phyloP scores from a whole-genome alignment of 2,797 vertebrate genomes.

The Chromobotia macracanthus region DNA sequence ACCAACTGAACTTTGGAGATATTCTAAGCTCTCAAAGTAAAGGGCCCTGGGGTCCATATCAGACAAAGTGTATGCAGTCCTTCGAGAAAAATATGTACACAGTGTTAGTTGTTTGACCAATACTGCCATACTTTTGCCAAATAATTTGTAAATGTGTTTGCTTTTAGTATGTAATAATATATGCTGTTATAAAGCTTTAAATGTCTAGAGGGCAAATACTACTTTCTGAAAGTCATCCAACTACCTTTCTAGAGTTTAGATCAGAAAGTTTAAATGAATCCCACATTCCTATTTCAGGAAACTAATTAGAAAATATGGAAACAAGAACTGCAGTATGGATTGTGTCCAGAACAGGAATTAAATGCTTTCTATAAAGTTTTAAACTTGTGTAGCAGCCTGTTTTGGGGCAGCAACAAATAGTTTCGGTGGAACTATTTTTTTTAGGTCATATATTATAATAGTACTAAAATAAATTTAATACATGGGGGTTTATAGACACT shows the following conservation, averaged over 20 bases:
- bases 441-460: neutral
- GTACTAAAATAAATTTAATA: neutral
- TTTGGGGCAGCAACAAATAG: neutral
- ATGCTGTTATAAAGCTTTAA: constrained; percentile 38
- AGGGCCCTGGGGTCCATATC: neutral
- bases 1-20: constrained; percentile 11
- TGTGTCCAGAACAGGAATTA: neutral
- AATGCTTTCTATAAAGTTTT: neutral
- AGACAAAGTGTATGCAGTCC: neutral
- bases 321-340: neutral
- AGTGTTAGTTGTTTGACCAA: constrained; percentile 15
- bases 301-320: neutral
- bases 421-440: too few relatives aligned
- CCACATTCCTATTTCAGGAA: constrained; percentile 5
- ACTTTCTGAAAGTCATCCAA: constrained; percentile 9
- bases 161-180: constrained; percentile 23
- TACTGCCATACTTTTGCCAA: constrained; percentile 27
- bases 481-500: neutral
- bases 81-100: constrained; percentile 5
- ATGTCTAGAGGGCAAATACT: constrained; percentile 42
- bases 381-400: too few relatives aligned
- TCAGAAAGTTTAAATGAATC: neutral
- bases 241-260: neutral
- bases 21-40: neutral
- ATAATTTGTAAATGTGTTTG: constrained; percentile 41